Evolutionary conservation across 2,888 invertebrate genomes (phyloP), one percentile per base, ranked within the genome.

Genomic region (Sclerodermus sp.): DNA sequence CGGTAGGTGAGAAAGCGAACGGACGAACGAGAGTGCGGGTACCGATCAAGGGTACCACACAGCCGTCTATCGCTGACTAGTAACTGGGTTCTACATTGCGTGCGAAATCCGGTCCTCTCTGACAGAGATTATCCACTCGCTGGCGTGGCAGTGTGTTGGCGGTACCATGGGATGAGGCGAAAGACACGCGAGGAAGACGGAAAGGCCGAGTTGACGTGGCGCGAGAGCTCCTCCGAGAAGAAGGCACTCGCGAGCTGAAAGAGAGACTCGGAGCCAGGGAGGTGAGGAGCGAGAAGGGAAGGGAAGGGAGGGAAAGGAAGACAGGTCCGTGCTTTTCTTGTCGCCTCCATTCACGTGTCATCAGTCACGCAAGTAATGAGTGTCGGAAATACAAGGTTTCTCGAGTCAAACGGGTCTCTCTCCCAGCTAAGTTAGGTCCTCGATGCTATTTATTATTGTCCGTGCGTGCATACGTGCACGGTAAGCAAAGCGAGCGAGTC

Each of bases 291-390:
- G 36, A 36, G 36, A 36, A 1, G 45, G 45, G 36, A n/a, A 29
- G 16, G 39, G n/a, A n/a, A n/a, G n/a, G n/a, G n/a, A n/a, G 14
- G 23, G 15, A 12, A 23, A 12, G 32, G 15, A 14, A 37, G 29
- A 30, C 30, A 29, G 13, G 10, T 16, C 13, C 14, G 15, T 62
- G 58, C 59, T 63, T 60, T 71, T 71, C 66, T 71, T 66, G 66
- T 71, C 66, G 62, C 60, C 57, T 64, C 64, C 66, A 62, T 66
- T 66, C 68, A 64, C 59, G 67, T 67, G 69, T 70, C 72, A 73
- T 73, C 71, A 71, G 73, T 74, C 67, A 71, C 64, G 66, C 66
- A 62, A 57, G 62, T 71, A 74, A 74, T 70, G 70, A 74, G 68
- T 64, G 65, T 71, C 64, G 71, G 70, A 72, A 68, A 67, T 70